Evolutionary conservation across 2,113 vertebrate species (phyloP), one percentile per base, ranked within the genome.

Genomic region (Trichomycterus rosablanca): DNA sequence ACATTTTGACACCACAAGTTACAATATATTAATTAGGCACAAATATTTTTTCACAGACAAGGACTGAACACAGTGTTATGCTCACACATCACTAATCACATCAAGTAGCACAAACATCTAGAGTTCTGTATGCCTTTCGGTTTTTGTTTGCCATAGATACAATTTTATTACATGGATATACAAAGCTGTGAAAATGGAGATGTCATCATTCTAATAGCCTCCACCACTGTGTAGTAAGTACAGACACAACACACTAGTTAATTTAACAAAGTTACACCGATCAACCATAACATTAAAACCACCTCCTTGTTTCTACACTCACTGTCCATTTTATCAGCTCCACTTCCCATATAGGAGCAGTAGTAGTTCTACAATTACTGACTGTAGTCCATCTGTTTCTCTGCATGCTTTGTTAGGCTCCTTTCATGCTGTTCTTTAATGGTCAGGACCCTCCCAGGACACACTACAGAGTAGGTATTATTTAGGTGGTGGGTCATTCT

Each of bases 11-110:
- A 48, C 26, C 34, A 34, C 5, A 15, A 50, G 50, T 34, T 51
- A 23, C 16, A 26, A 63, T 53, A 56, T 56, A 53, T 63, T 63
- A 43, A 34, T 53, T 37, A 54, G 61, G 62, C 42, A 64, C 42
- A 28, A 37, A 46, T 46, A 64, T 39, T 56, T 7, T 46, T 26
- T 37, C 9, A 12, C 26, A 30, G 26, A 30, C 5, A 48, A 18
- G 55, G 9, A 39, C 40, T 26, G 16, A 39, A 48, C 22, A 49
- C 30, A 56, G 6, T 20, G 35, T 52, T 30, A 65, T n/a, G 11
- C 43, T 40, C 42, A 42, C 42, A 48, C 10, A 39, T 48, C 7
- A 46, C 19, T 19, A 28, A 34, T 15, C 23, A 45, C n/a, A 45
- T n/a, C 2, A 14, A 22, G 2, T 34, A 35, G 28, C 15, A 45